Evolutionary conservation across 2,113 vertebrate genomes (phyloP), one percentile per base, ranked within the genome.

Genomic region (Ophthalmolycus amberensis): DNA sequence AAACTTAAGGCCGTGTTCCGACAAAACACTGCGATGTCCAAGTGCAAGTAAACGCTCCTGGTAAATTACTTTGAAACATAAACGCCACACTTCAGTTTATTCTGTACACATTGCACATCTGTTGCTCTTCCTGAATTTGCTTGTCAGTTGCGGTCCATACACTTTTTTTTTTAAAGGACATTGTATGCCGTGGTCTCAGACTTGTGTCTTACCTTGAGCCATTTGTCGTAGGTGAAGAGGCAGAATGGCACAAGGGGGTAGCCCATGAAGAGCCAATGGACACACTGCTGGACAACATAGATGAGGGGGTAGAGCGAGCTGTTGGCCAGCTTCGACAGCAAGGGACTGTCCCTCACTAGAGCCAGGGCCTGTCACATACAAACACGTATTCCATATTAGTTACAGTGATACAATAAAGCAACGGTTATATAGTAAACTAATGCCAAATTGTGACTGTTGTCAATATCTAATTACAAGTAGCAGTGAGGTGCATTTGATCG

Each of bases 181-280:
- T 20, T 50, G 18, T 20, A 6, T 50, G 46, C 46, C 5, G 5
- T 48, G 50, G 11, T 56, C 29, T n/a, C 54, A 65, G 11, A 34
- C n/a, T 11, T 6, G 64, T 63, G 68, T 37, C 48, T 84, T 89
- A 98, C 98, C 97, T 98, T 96, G 27, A 98, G 89, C 98, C 98
- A 99, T 88, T 98, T 99, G 94, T 99, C 97, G 89, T 96, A 99
- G 1, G 96, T 96, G 94, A 99, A 98, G 94, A 99, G 97, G 90
- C 97, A 98, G 79, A 99, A 99, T 67, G 97, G 94, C 69, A 97
- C 96, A 44, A 99, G 93, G 2, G 98, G 96, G 90, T 99, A 99
- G 32, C 97, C 97, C 97, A 99, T 97, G 70, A 99, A 98, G 82
- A 99, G 95, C 98, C 97, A 99, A 92, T 99, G 98, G 83, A 97